A percentile compares a stretch with the other conserved stretches of the same genome.
These are phyloP conservation scores for Argyresthia albistria DNA, from an alignment of 2,888 invertebrate species.

Conservation along the genomic window DNA sequence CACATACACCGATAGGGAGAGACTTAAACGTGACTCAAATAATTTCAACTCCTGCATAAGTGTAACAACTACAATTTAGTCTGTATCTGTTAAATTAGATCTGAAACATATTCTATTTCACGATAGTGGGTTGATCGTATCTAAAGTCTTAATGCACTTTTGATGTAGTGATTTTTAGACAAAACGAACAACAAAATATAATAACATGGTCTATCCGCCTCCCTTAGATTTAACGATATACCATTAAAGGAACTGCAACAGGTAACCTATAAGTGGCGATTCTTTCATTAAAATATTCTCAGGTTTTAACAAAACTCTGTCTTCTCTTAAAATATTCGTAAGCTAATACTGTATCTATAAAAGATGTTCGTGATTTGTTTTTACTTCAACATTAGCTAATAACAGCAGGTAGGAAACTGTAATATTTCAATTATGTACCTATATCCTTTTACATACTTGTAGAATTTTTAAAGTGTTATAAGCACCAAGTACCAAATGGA, in stretches of 20 bases:
- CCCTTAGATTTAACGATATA: neutral
- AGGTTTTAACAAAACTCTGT: neutral
- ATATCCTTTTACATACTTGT: constrained; percentile 28
- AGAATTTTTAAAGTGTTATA: constrained; percentile 28
- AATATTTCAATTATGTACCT: constrained; percentile 14
- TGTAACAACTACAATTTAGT: too few species aligned
- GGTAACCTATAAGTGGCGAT: constrained; percentile 41
- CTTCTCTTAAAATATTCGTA: neutral
- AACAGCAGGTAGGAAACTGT: constrained; percentile 28
- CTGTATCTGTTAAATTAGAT: too few species aligned
- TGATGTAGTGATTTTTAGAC: too few species aligned
- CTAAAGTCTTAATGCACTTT: neutral
- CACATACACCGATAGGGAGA: too few species aligned
- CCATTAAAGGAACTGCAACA: constrained; percentile 22
- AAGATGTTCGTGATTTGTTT: neutral
- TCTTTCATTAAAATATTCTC: constrained; percentile 32
- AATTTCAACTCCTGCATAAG: too few species aligned
- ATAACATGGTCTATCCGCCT: neutral
- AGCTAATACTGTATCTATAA: neutral
- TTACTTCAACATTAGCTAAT: constrained; percentile 21
- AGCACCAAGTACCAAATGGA: constrained; percentile 49
- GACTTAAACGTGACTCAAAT: too few species aligned
- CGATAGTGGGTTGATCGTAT: neutral
- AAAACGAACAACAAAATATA: too few species aligned
- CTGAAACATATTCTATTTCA: neutral